A percentile compares a stretch with the other conserved stretches of the same genome.
phyloP scores from a whole-genome alignment of 2,113 vertebrate species.

The Ameiurus melas region DNA sequence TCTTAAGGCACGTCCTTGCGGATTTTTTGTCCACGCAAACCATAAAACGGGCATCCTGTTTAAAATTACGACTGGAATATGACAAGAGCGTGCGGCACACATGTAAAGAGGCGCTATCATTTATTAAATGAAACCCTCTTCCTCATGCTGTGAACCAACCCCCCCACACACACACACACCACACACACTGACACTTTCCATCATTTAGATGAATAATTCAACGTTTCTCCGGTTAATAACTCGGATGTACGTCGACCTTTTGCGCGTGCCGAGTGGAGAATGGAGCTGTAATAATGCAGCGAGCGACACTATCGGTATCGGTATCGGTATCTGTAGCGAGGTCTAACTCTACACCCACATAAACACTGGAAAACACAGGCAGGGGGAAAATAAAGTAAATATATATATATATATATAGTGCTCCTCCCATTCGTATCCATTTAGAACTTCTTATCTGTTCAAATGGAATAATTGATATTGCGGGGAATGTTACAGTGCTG shows the following conservation, averaged over 20 bases:
- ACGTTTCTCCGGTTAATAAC: conserved; percentile 54
- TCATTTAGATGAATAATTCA: conserved; percentile 63
- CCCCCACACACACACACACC: background rate
- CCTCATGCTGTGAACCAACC: background rate
- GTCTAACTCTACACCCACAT: no score
- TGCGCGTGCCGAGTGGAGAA: conserved; percentile 53
- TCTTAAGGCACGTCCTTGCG: background rate
- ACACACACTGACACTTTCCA: conserved; percentile 41
- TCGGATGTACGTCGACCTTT: conserved; percentile 40
- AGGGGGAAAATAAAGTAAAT: background rate
- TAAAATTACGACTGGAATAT: conserved; percentile 11
- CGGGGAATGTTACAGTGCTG: background rate
- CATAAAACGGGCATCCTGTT: conserved; percentile 34
- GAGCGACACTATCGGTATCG: background rate
- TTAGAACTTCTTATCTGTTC: background rate
- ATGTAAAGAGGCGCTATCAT: conserved; percentile 24
- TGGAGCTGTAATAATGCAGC: background rate
- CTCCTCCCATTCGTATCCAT: background rate
- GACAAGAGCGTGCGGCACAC: background rate
- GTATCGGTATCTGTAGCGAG: background rate
- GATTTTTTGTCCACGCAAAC: background rate
- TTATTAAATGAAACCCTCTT: conserved; percentile 40
- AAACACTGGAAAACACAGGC: no score
- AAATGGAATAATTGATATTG: background rate
- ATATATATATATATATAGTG: background rate